Conservation (phyloP, 2,113 vertebrate species). For the Pluvialis apricaria region DNA sequence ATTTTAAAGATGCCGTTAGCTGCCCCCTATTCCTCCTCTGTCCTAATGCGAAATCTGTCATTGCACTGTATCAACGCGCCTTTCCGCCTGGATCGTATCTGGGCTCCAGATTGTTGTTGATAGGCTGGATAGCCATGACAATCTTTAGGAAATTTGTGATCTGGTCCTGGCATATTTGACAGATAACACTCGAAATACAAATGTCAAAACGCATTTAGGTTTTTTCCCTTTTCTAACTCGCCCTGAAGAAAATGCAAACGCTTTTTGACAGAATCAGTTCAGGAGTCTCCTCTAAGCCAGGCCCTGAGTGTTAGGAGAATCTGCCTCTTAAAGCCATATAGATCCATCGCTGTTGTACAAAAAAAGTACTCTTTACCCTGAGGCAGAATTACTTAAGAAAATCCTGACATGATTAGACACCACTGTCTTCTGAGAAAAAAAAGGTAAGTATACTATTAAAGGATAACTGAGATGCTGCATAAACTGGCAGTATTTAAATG, state of each 20-base stretch:
- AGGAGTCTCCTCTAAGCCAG: slow-evolving; percentile 71
- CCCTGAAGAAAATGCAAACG: slow-evolving; percentile 70
- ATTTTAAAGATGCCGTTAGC: background rate
- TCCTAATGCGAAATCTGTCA: background rate
- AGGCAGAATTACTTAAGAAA: slow-evolving; percentile 63
- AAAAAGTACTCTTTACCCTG: slow-evolving; percentile 9
- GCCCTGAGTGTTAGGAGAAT: slow-evolving; percentile 64
- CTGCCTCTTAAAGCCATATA: slow-evolving; percentile 63
- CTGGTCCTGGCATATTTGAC: slow-evolving; percentile 58
- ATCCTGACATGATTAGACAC: slow-evolving; percentile 59
- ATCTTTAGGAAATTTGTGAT: slow-evolving; percentile 40
- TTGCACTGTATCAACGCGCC: background rate
- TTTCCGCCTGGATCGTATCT: background rate
- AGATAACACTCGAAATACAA: slow-evolving; percentile 65
- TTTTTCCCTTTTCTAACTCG: slow-evolving; percentile 28
- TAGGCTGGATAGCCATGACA: slow-evolving; percentile 6
- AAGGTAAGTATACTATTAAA: slow-evolving; percentile 21
- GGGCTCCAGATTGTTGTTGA: slow-evolving; percentile 33
- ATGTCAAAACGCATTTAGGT: slow-evolving; percentile 75
- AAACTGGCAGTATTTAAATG: slow-evolving; percentile 10
- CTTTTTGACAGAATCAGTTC: slow-evolving; percentile 83
- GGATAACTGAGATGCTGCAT: slow-evolving; percentile 33
- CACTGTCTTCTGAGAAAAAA: slow-evolving; percentile 7
- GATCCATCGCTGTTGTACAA: slow-evolving; percentile 33
- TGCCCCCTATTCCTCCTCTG: background rate